Base-by-base conservation (phyloP, 1,140 invertebrate species). In the Drosophila kikkawai region DNA sequence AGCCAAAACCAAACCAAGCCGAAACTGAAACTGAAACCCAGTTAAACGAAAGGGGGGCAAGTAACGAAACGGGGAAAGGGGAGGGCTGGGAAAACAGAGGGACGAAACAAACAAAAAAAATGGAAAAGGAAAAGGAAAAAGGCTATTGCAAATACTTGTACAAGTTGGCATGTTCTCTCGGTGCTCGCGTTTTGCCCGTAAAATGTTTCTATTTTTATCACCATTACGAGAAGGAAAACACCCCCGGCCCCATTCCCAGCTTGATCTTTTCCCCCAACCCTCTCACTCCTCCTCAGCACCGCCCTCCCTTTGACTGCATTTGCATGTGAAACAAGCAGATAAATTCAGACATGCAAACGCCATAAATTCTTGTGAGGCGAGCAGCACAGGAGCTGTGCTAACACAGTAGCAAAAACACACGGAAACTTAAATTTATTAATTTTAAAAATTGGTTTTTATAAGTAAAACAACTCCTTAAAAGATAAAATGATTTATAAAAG, bases 281-380 rank as follows among this genome's bases (percentile, higher is more conserved):
- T 2, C 48, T 5, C 15, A 19, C 37, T 13, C 56, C 32, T 3
- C 5, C 44, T 32, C 56, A 37, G 22, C 29, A 13, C 32, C 11
- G 11, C 36, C 26, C 36, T 17, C 22, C 47, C 53, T 34, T 75
- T 58, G 73, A 79, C 66, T 79, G 79, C 85, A 88, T 88, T 88
- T 90, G 85, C 85, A 88, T 88, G 85, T 88, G 85, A 88, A 88
- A 88, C 85, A 90, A 88, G 85, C 85, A 88, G 85, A 88, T 88
- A 88, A 88, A 88, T 88, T 88, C 81, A 85, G 85, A 90, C 85
- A 88, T 88, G 78, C 85, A 79, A 88, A 82, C 79, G 85, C 85
- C 85, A 88, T 88, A 88, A 88, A 88, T 88, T 90, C 84, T 61
- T 76, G 64, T 29, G 79, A 60, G 66, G 71, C 42, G 29, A 59